Conservation (phyloP, 2,113 vertebrate genomes). For the Gavia stellata region DNA sequence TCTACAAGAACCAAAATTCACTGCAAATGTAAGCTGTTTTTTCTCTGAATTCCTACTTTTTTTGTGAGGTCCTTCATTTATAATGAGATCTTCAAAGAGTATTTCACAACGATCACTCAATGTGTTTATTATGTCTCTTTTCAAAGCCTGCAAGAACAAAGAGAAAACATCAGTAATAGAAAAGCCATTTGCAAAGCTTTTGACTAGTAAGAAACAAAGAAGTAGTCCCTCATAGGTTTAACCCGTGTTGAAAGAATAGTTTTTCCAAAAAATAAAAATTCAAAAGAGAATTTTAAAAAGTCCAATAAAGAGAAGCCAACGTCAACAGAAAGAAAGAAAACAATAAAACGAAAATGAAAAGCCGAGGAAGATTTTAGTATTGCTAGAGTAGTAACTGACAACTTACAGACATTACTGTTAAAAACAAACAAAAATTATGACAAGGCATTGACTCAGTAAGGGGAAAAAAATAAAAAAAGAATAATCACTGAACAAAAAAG, state of each 20-base stretch:
- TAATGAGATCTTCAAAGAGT: constrained; percentile 86
- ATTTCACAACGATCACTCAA: constrained; percentile 87
- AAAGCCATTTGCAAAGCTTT: not conserved
- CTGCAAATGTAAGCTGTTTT: not conserved
- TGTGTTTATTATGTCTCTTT: constrained; percentile 89
- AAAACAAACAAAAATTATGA: not conserved
- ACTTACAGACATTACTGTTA: not conserved
- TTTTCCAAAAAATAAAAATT: not conserved
- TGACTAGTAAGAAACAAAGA: not conserved
- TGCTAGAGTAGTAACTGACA: not conserved
- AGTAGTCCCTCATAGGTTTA: not conserved
- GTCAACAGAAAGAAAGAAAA: not conserved
- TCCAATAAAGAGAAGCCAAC: not conserved
- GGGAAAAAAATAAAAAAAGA: not conserved
- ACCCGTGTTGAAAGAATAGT: not conserved
- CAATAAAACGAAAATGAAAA: not conserved
- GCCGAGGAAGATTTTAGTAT: not conserved
- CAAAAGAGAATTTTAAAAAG: not conserved
- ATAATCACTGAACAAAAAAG: not conserved
- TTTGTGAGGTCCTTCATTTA: constrained; percentile 71
- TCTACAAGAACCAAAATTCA: not conserved
- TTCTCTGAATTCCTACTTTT: constrained; percentile 48
- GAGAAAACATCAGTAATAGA: not conserved
- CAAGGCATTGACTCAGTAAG: not conserved
- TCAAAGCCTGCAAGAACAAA: constrained; percentile 79